A percentile compares a stretch with the other conserved stretches of the same genome.
Conservation (phyloP, 2,113 vertebrate species). For the Mobula birostris region DNA sequence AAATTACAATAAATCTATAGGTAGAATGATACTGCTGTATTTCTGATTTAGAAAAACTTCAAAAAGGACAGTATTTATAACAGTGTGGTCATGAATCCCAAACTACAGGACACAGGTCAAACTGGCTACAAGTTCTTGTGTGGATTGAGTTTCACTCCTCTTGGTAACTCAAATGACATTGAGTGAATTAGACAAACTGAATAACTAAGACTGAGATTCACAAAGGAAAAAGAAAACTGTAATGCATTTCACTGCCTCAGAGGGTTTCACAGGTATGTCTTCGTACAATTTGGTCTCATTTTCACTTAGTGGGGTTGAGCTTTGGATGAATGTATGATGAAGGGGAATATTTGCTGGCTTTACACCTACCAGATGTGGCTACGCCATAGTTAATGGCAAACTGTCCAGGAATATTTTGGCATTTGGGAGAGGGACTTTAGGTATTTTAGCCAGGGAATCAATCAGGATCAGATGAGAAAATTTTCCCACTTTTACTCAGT, state of each 20-base stretch:
- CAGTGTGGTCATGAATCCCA: too few species aligned
- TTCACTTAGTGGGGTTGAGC: not conserved
- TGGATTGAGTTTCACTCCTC: too few species aligned
- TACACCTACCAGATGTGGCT: not conserved
- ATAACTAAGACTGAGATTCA: too few species aligned
- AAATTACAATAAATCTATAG: too few species aligned
- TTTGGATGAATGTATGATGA: not conserved
- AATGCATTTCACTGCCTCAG: not conserved
- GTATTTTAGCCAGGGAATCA: not conserved
- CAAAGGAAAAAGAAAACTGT: too few species aligned
- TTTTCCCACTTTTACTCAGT: not conserved
- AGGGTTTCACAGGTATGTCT: not conserved
- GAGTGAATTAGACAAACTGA: too few species aligned
- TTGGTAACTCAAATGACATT: too few species aligned
- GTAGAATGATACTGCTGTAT: not conserved
- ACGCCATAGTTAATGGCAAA: not conserved
- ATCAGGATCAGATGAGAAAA: not conserved
- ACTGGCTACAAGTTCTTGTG: too few species aligned
- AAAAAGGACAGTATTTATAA: not conserved
- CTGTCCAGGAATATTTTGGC: not conserved
- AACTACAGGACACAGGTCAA: too few species aligned
- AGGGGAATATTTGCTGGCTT: not conserved
- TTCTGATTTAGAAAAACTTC: not conserved
- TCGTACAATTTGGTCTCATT: not conserved
- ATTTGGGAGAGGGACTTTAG: not conserved